Evolutionary conservation across 2,888 invertebrate genomes (phyloP).

Genomic region (Adelognathus sp.): DNA sequence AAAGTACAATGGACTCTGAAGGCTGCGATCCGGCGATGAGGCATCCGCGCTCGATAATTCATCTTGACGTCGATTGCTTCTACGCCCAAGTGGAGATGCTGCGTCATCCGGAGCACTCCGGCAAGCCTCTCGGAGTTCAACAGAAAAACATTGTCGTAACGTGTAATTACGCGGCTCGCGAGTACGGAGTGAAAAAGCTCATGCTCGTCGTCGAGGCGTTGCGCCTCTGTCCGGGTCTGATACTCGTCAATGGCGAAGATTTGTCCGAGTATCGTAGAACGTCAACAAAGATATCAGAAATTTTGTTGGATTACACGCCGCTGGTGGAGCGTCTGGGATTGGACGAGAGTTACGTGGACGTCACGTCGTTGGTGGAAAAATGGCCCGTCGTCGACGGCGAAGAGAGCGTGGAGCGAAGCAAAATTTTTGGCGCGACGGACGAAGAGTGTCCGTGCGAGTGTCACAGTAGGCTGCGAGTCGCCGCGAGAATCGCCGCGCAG

Average conservation of each 20-base stretch:
- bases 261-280: slow-evolving; percentile 90
- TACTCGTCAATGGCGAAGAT: slow-evolving; percentile 92
- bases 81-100: slow-evolving; percentile 94
- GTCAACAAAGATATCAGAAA: slow-evolving; percentile 89
- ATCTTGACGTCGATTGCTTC: slow-evolving; percentile 92
- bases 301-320: slow-evolving; percentile 88
- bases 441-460: slow-evolving; percentile 90
- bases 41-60: slow-evolving; percentile 88
- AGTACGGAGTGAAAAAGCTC: slow-evolving; percentile 89
- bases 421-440: slow-evolving; percentile 83
- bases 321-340: slow-evolving; percentile 91
- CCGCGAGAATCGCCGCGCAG: slow-evolving; percentile 89
- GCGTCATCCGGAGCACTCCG: slow-evolving; percentile 86
- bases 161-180: slow-evolving; percentile 91
- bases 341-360: slow-evolving; percentile 93
- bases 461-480: slow-evolving; percentile 86
- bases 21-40: slow-evolving; percentile 70
- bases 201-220: slow-evolving; percentile 90
- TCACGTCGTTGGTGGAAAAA: slow-evolving; percentile 85
- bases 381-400: slow-evolving; percentile 67
- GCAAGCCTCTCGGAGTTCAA: slow-evolving; percentile 89
- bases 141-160: slow-evolving; percentile 93
- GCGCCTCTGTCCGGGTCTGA: slow-evolving; percentile 88
- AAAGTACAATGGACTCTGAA: slow-evolving; percentile 74
- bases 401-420: slow-evolving; percentile 82